Percentiles rank a stretch among this genome's conserved stretches.
These are phyloP conservation scores for Pammene aurita DNA, from an alignment of 2,888 invertebrate genomes.

Conservation along the genomic window DNA sequence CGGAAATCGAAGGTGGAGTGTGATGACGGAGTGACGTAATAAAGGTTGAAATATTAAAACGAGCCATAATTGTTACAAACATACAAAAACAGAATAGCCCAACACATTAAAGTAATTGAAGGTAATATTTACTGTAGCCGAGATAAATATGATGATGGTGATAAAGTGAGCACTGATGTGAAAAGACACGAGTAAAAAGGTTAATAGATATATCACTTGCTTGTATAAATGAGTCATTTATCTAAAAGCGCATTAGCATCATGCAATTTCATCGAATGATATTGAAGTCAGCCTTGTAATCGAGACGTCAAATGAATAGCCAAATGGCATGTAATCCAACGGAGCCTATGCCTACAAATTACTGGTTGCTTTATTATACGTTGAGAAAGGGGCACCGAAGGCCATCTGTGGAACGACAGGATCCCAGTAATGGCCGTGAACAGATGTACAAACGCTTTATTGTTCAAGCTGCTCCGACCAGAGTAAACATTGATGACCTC, in stretches of 20 bases:
- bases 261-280: constrained; percentile 37
- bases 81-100: constrained; percentile 30
- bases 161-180: constrained; percentile 37
- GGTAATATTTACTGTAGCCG: constrained; percentile 32
- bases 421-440: constrained; percentile 53
- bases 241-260: constrained; percentile 40
- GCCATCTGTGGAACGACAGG: constrained; percentile 56
- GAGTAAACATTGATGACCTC: constrained; percentile 39
- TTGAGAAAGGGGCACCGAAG: constrained; percentile 47
- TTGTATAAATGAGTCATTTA: constrained; percentile 30
- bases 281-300: constrained; percentile 41
- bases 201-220: constrained; percentile 39
- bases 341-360: constrained; percentile 47
- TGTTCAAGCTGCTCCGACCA: constrained; percentile 42
- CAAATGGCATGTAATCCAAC: constrained; percentile 50
- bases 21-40: constrained; percentile 35
- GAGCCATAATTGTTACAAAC: constrained; percentile 28
- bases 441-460: constrained; percentile 66
- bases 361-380: constrained; percentile 49
- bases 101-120: constrained; percentile 29
- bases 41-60: constrained; percentile 36
- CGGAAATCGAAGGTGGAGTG: constrained; percentile 39
- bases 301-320: constrained; percentile 41
- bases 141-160: constrained; percentile 40
- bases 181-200: constrained; percentile 41